A percentile compares a stretch with the other conserved stretches of the same genome.
Evolutionary conservation across 2,797 vertebrate species (phyloP).

Genomic region (Cyprinella venusta): DNA sequence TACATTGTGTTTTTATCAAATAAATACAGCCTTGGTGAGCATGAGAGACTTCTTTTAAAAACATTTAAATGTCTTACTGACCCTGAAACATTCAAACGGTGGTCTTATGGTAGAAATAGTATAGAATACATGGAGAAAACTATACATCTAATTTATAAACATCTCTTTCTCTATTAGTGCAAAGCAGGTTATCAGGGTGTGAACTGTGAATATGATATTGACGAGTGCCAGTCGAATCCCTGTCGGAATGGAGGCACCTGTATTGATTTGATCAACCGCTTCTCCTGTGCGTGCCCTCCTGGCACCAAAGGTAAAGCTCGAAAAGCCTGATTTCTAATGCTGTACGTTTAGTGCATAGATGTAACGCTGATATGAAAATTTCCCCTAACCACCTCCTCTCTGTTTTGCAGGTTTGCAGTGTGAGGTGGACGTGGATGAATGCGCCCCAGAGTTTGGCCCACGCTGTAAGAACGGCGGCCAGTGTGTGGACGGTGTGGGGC

Average conservation of each 20-base stretch:
- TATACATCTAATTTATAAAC: conserved; percentile 3
- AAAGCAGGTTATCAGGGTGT: conserved; percentile 91
- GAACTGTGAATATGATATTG: conserved; percentile 91
- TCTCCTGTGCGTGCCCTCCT: conserved; percentile 88
- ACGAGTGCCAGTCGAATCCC: conserved; percentile 90
- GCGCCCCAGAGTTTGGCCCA: conserved; percentile 71
- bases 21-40: neutral
- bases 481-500: conserved; percentile 87
- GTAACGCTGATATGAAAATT: neutral
- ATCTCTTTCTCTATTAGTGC: conserved; percentile 74
- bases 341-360: neutral
- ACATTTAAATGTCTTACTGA: neutral
- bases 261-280: conserved; percentile 89
- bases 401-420: conserved; percentile 73
- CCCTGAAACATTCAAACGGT: neutral
- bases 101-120: neutral
- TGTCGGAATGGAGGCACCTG: conserved; percentile 91
- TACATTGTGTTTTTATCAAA: neutral
- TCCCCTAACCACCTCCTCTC: neutral
- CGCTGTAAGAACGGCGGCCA: conserved; percentile 79
- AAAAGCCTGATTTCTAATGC: conserved; percentile 17
- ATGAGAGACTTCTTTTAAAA: neutral
- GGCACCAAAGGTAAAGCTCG: conserved; percentile 84
- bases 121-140: neutral
- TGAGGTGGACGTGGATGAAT: conserved; percentile 80